Evolutionary conservation across 37 sponge, comb jelly and placozoan genomes (phyloP), one percentile per base, ranked within the genome.

Genomic region (Crambe crambe): DNA sequence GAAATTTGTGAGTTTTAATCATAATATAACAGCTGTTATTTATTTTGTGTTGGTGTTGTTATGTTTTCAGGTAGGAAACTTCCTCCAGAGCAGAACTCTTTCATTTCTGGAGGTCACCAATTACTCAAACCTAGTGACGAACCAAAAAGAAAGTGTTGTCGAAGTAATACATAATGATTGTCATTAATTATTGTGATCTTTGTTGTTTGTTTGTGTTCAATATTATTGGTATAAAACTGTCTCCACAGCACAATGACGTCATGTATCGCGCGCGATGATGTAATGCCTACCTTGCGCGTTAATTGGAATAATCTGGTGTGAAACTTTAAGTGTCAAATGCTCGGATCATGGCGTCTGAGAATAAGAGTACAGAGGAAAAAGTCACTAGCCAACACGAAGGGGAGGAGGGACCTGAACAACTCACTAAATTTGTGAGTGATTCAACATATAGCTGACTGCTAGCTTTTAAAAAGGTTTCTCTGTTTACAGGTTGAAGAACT

Each of bases 1-100:
- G 72, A 88, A 54, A 95, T 95, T 31, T 82, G 95, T 95, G 43
- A 90, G 94, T 79, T 56, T n/a, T 64, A 37, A 18, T 12, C 54
- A 9, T 18, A 51, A 18, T 51, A 51, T 9, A 18, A 15, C 15
- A 15, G 54, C 54, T 18, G n/a, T n/a, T n/a, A n/a, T n/a, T n/a
- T n/a, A n/a, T n/a, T n/a, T n/a, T n/a, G n/a, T n/a, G n/a, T n/a
- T n/a, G n/a, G n/a, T n/a, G n/a, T n/a, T n/a, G n/a, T n/a, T n/a
- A n/a, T n/a, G n/a, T n/a, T n/a, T n/a, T 0, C 43, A 81, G 81
- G 81, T 71, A 72, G 42, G 5, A 81, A 40, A 43, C 73, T 81
- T 1, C 81, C 81, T 1, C 31, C 72, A 0, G 72, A 71, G 62
- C 37, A 32, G 39, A 37, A 10, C 1, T 32, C 42, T 2, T 38